phyloP scores from a whole-genome alignment of 2,113 vertebrate genomes.

The Paraplagusia blochii region DNA sequence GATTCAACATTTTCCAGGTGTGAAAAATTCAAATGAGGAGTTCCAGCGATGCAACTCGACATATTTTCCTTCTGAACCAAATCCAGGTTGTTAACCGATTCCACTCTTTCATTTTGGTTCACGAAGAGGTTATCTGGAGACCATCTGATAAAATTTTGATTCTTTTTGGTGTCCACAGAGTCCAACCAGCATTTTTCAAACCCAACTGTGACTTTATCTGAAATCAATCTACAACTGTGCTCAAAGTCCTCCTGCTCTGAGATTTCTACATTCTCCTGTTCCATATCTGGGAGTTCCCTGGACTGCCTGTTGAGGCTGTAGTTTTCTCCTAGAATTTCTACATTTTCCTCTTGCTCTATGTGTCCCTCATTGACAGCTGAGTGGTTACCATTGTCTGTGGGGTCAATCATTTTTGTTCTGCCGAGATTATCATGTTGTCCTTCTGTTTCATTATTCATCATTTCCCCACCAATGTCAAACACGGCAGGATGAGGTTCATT shows the following conservation, averaged over 20 bases:
- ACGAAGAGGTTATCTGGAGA: slow-evolving; percentile 42
- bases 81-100: slow-evolving; percentile 11
- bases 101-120: slow-evolving; percentile 24
- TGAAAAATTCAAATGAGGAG: slow-evolving; percentile 30
- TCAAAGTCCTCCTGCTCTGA: slow-evolving; percentile 56
- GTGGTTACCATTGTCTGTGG: no score
- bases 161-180: slow-evolving; percentile 55
- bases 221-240: slow-evolving; percentile 13
- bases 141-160: slow-evolving; percentile 71
- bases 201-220: slow-evolving; percentile 13
- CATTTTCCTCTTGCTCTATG: slow-evolving; percentile 74
- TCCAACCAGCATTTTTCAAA: slow-evolving; percentile 10
- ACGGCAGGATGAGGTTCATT: slow-evolving; percentile 71
- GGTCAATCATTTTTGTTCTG: no score
- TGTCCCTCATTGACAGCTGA: slow-evolving; percentile 9
- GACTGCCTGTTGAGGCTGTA: slow-evolving; percentile 11
- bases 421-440: slow-evolving; percentile 17
- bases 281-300: slow-evolving; percentile 15
- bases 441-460: slow-evolving; percentile 61
- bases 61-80: slow-evolving; percentile 31
- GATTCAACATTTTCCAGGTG: slow-evolving; percentile 44
- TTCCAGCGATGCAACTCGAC: slow-evolving; percentile 35
- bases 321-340: slow-evolving; percentile 55
- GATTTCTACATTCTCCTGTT: slow-evolving; percentile 73
- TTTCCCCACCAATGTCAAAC: slow-evolving; percentile 49